phyloP scores from a whole-genome alignment of 30 jellyfish, hydroid and myxozoan genomes.

The Aurelia sp. region DNA sequence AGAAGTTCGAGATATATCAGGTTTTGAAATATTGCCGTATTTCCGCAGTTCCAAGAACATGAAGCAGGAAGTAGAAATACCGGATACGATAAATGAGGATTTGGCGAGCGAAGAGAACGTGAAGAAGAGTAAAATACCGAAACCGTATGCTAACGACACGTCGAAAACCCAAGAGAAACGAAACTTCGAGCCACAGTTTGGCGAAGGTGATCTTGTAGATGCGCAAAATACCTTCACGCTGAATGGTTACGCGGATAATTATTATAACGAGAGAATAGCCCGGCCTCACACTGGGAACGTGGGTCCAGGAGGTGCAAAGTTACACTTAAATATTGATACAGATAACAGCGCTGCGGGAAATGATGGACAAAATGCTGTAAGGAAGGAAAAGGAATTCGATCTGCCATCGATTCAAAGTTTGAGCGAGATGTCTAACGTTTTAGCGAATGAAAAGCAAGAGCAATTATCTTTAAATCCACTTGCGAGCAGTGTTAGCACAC shows the following conservation, averaged over 20 bases:
- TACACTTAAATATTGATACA: slow-evolving; percentile 48
- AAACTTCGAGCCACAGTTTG: slow-evolving; percentile 52
- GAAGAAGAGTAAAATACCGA: slow-evolving; percentile 30
- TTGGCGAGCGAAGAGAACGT: neutral
- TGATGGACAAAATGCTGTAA: neutral
- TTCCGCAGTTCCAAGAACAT: slow-evolving; percentile 48
- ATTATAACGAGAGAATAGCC: slow-evolving; percentile 21
- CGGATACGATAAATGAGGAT: slow-evolving; percentile 11
- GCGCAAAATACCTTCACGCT: neutral
- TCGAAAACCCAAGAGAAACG: slow-evolving; percentile 45
- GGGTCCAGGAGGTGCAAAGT: slow-evolving; percentile 17
- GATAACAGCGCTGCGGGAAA: slow-evolving; percentile 11
- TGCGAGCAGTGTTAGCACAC: slow-evolving; percentile 59
- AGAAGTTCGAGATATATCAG: slow-evolving; percentile 84
- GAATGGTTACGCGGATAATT: slow-evolving; percentile 19
- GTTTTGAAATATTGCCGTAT: slow-evolving; percentile 93
- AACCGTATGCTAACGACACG: slow-evolving; percentile 8
- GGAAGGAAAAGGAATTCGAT: slow-evolving; percentile 11
- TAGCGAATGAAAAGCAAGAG: slow-evolving; percentile 48
- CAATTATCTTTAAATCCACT: slow-evolving; percentile 53
- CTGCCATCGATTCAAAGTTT: slow-evolving; percentile 8
- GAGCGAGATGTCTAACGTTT: neutral
- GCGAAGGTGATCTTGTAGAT: slow-evolving; percentile 42
- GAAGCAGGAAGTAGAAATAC: slow-evolving; percentile 7
- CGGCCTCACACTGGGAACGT: slow-evolving; percentile 11